Evolutionary conservation across 2,888 invertebrate genomes (phyloP).

Genomic region (Melanostoma mellinum): DNA sequence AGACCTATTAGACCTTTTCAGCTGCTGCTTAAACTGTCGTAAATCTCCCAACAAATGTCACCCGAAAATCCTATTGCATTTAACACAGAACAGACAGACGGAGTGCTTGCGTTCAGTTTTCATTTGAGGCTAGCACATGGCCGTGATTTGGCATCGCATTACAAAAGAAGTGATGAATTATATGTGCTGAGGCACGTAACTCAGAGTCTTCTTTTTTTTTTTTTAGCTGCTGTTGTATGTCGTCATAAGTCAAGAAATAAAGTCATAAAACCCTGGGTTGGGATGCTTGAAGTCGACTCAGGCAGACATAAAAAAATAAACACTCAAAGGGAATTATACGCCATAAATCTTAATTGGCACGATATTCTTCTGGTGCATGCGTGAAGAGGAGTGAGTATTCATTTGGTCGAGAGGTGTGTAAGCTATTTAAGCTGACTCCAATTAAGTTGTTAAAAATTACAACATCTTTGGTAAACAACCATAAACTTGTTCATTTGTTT

Average conservation of each 20-base stretch:
- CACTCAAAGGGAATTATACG: constrained; percentile 40
- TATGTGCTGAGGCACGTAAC: constrained; percentile 51
- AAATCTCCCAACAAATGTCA: constrained; percentile 57
- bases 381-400: constrained; percentile 5
- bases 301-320: constrained; percentile 23
- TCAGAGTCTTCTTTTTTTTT: neutral
- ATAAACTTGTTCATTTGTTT: too few species aligned
- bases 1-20: constrained; percentile 27
- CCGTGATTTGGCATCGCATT: constrained; percentile 33
- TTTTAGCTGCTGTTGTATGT: neutral
- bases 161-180: constrained; percentile 17
- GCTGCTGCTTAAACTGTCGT: constrained; percentile 53
- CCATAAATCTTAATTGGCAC: constrained; percentile 67
- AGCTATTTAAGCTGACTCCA: neutral
- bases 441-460: too few species aligned
- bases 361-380: constrained; percentile 37
- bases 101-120: neutral
- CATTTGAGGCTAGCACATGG: constrained; percentile 4
- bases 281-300: constrained; percentile 5
- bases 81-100: neutral
- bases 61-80: constrained; percentile 15
- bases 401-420: constrained; percentile 8
- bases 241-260: constrained; percentile 11
- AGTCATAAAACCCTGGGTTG: constrained; percentile 33
- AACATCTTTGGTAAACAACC: too few species aligned